Evolutionary conservation across 2,797 vertebrate species (phyloP).

Genomic region (Chloroceryle inda): DNA sequence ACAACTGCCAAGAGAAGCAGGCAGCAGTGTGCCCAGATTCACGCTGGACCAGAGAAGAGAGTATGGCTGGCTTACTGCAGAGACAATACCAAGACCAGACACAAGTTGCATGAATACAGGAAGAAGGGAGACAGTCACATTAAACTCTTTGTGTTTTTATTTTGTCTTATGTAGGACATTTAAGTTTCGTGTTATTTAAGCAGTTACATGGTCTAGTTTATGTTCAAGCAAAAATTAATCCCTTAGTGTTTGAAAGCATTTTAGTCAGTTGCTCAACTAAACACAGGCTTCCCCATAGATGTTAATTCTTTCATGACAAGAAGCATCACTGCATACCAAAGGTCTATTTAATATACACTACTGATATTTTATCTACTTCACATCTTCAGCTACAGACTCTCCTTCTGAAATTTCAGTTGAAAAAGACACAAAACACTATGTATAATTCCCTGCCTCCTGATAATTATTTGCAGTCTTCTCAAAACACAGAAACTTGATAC

Average conservation of each 20-base stretch:
- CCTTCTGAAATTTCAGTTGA: slow-evolving; percentile 45
- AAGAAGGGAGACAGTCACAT: background rate
- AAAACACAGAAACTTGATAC: slow-evolving; percentile 54
- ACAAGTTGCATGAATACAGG: background rate
- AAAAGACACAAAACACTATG: background rate
- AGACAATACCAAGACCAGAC: background rate
- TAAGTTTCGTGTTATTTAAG: background rate
- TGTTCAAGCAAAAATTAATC: background rate
- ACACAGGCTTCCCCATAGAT: background rate
- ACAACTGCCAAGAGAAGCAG: background rate
- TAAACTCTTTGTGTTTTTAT: background rate
- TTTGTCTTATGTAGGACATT: background rate
- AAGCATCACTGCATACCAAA: background rate
- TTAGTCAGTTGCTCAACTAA: background rate
- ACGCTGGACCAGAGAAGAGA: fast-evolving
- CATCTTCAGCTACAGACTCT: slow-evolving; percentile 22
- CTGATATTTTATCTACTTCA: slow-evolving; percentile 17
- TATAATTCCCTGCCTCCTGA: background rate
- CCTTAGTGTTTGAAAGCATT: background rate
- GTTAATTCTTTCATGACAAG: slow-evolving; percentile 4
- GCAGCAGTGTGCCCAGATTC: background rate
- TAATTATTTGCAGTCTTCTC: slow-evolving; percentile 40
- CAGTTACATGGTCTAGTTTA: background rate
- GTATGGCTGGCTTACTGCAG: background rate
- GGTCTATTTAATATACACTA: background rate